Base-by-base conservation (phyloP, 2,113 vertebrate genomes). In the Acanthisitta chloris region DNA sequence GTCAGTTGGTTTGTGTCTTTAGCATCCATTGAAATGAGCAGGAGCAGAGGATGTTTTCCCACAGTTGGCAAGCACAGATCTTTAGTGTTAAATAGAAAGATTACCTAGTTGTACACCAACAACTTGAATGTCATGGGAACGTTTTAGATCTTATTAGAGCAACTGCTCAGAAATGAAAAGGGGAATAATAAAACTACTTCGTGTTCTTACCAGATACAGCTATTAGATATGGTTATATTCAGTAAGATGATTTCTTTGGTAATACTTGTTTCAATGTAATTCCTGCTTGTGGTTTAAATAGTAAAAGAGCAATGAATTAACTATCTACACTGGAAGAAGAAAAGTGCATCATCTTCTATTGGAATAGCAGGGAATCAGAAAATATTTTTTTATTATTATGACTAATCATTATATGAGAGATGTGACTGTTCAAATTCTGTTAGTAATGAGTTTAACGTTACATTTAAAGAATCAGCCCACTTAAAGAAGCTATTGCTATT, bases 211-310 rank as follows among this genome's bases (percentile, higher is more conserved):
- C 43, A 86, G 67, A 51, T 25, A 42, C 12, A 90, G 55, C 43
- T 67, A 34, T 45, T 86, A 57, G 36, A 38, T 42, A 17, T 34
- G 33, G 25, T 59, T 76, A 11, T 45, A 48, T 42, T 74, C 61
- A 48, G 40, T 91, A 65, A 81, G 73, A 19, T 81, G 5, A 45
- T 84, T 81, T 71, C 52, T 71, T 71, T 79, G 29, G 7, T 84
- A 66, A 36, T 67, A 49, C 12, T 31, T 62, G 3, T 78, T 86
- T 43, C 57, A 54, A 5, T 42, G 26, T 81, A 88, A 67, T 67
- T 94, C 49, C 48, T 94, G n/a, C 25, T 52, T 82, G 24, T 89
- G 52, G 29, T 84, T 96, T 89, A 81, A 92, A 86, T 71, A 87
- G 85, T 71, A 57, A 71, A 93, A 92, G 5, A 94, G 21, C 77